Percentiles rank a stretch among this genome's conserved stretches.
Conservation (phyloP, 2,113 vertebrate genomes). For the Nyctibius bracteatus region DNA sequence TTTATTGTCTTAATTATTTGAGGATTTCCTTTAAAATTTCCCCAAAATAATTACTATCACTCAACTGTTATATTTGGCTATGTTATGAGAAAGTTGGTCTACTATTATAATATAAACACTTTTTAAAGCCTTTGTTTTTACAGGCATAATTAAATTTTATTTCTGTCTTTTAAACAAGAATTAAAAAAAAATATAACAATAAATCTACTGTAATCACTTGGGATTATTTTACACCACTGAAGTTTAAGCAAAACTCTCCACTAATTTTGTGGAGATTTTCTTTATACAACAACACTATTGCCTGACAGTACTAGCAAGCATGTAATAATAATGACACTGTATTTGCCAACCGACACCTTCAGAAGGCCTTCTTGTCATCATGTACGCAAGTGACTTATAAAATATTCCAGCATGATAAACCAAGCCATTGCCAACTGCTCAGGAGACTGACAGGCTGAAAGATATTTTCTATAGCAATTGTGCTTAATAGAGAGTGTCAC, state of each 20-base stretch:
- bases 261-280: not conserved
- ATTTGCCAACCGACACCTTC: not conserved
- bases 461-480: not conserved
- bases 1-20: not conserved
- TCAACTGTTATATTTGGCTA: not conserved
- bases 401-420: not conserved
- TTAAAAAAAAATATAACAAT: not conserved
- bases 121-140: not conserved
- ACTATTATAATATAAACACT: not conserved
- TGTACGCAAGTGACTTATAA: not conserved
- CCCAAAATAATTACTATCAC: not conserved
- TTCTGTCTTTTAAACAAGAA: not conserved
- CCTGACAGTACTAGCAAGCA: not conserved
- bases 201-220: not conserved
- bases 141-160: not conserved
- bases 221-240: not conserved
- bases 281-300: not conserved
- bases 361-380: not conserved
- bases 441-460: not conserved
- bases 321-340: not conserved
- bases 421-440: not conserved
- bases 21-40: not conserved
- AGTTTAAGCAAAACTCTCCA: not conserved
- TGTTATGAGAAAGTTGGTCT: not conserved
- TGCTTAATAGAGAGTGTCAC: not conserved